phyloP scores from a whole-genome alignment of 2,797 vertebrate species.

The Ambastaia sidthimunki region DNA sequence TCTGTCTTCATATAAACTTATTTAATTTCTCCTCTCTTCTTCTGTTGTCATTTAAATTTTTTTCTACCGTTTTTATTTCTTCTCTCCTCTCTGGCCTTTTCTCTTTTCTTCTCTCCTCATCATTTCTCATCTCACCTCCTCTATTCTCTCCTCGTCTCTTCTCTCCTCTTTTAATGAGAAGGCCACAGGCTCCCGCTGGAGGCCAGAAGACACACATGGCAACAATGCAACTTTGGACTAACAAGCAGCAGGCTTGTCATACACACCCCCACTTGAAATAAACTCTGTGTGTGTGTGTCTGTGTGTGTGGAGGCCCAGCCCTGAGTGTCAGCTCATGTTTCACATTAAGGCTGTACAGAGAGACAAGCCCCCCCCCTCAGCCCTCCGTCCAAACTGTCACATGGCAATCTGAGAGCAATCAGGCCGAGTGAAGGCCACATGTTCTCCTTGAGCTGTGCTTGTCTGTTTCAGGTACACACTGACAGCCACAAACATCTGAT shows the following conservation, averaged over 20 bases:
- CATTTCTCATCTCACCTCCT: neutral
- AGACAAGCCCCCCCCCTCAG: constrained; percentile 25
- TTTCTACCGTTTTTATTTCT: neutral
- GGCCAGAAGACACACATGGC: constrained; percentile 30
- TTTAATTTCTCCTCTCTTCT: neutral
- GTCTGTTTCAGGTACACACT: constrained; percentile 46
- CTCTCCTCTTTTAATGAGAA: constrained; percentile 22
- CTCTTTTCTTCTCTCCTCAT: neutral
- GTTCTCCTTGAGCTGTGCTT: constrained; percentile 48
- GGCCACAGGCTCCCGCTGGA: constrained; percentile 22
- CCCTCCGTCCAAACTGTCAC: constrained; percentile 55
- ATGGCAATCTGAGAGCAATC: constrained; percentile 58
- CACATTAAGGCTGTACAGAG: constrained; percentile 50
- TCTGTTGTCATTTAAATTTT: neutral
- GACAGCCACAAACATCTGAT: constrained; percentile 55
- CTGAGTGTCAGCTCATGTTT: constrained; percentile 62
- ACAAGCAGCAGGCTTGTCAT: constrained; percentile 48
- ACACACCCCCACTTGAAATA: constrained; percentile 25
- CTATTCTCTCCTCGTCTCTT: neutral
- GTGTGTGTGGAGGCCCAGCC: constrained; percentile 2
- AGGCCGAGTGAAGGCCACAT: constrained; percentile 54
- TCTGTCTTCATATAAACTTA: no score
- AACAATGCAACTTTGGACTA: constrained; percentile 41
- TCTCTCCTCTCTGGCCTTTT: neutral
- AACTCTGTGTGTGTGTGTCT: constrained; percentile 21